Percentiles rank a stretch among this genome's conserved stretches.
These are phyloP conservation scores for Sander vitreus DNA, from an alignment of 2,113 vertebrate species.

Conservation along the genomic window DNA sequence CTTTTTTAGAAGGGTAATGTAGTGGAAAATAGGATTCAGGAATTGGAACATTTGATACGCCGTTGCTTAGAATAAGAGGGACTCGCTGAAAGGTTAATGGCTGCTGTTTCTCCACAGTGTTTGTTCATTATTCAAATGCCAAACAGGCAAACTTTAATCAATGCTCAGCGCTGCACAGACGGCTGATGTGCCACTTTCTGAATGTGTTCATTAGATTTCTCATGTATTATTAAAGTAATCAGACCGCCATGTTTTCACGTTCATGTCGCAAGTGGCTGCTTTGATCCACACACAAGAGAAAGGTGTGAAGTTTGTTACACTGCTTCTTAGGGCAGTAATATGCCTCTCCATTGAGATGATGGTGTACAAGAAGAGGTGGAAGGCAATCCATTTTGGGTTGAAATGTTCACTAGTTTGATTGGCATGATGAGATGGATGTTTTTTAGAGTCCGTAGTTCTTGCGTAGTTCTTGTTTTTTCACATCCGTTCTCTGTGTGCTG, in stretches of 20 bases:
- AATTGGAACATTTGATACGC: constrained; percentile 47
- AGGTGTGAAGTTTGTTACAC: constrained; percentile 63
- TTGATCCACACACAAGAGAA: constrained; percentile 73
- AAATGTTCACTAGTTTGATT: constrained; percentile 59
- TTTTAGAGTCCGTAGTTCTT: constrained; percentile 11
- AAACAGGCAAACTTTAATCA: constrained; percentile 87
- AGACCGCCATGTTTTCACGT: constrained; percentile 71
- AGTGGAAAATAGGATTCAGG: constrained; percentile 59
- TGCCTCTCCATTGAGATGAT: constrained; percentile 30
- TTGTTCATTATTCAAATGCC: constrained; percentile 88
- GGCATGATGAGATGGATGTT: constrained; percentile 24
- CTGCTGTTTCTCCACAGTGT: constrained; percentile 80
- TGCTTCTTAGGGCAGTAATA: constrained; percentile 13
- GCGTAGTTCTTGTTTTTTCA: constrained; percentile 21
- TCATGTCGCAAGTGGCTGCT: constrained; percentile 71
- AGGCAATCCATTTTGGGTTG: constrained; percentile 22
- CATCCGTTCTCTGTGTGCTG: neutral
- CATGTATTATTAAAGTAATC: constrained; percentile 88
- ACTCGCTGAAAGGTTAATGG: constrained; percentile 84
- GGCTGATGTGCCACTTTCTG: constrained; percentile 70
- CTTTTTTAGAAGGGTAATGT: constrained; percentile 46
- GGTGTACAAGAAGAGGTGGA: constrained; percentile 34
- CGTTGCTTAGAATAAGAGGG: constrained; percentile 61
- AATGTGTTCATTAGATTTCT: constrained; percentile 83
- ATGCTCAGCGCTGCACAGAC: constrained; percentile 63